Evolutionary conservation across 2,113 vertebrate species (phyloP), one percentile per base, ranked within the genome.

Genomic region (Aplodontia rufa): DNA sequence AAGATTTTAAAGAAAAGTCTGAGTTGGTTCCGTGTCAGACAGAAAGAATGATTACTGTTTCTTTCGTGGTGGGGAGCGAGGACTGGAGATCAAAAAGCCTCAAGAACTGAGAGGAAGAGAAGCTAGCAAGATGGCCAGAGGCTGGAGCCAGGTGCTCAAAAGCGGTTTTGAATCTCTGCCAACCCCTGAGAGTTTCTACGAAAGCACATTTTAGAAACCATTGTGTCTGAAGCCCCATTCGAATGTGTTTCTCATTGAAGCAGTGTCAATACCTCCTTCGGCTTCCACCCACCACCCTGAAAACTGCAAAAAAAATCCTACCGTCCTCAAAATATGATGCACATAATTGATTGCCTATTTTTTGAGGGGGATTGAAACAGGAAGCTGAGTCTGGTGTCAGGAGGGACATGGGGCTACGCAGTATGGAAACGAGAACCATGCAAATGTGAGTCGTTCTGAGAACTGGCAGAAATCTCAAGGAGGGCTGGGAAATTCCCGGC

Each of bases 31-130:
- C 76, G 51, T 40, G 10, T 37, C 69, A 82, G 74, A 75, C 11
- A 72, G 40, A 32, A 66, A 75, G 60, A 87, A 58, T 32, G 16
- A 20, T 24, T 30, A 2, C 37, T 24, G 45, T 72, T 83, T 74
- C 24, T 49, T 26, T 14, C 2, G 1, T 13, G 22, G 22, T 2
- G 6, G 30, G 14, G 5, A n/a, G 13, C 24, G 4, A 9, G 62
- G 37, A 20, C 37, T n/a, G 47, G 42, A 32, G 45, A 62, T 45
- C 69, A 49, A 55, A 75, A 49, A 72, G 17, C 28, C 37, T 12
- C 4, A 53, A 24, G n/a, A 19, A 14, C 37, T 28, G 22, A 32
- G 9, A 66, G 14, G 35, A 53, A 30, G 79, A 24, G 42, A 47
- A 47, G 1, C 28, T 13, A n/a, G 66, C 12, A 40, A 26, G 66